Evolutionary conservation across 2,888 invertebrate genomes (phyloP).

Genomic region (Ametastegia equiseti): DNA sequence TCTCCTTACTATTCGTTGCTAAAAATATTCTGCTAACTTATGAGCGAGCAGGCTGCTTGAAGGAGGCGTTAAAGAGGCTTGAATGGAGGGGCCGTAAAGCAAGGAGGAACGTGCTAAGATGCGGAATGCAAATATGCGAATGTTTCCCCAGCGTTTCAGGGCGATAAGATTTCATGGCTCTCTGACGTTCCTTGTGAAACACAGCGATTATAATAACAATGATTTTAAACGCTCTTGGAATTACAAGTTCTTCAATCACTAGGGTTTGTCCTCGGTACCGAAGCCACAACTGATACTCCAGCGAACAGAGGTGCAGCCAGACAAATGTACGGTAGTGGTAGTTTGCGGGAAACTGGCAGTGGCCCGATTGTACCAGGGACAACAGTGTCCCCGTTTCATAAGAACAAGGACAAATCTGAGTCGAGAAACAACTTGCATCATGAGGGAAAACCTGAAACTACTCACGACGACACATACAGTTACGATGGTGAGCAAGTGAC

Average conservation of each 20-base stretch:
- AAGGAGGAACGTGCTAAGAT: not conserved
- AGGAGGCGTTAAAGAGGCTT: not conserved
- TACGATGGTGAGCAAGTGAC: slow-evolving; percentile 52
- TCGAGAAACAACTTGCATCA: slow-evolving; percentile 59
- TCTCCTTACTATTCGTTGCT: not conserved
- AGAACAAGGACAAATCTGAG: slow-evolving; percentile 55
- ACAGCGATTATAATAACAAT: not conserved
- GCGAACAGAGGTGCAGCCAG: slow-evolving; percentile 79
- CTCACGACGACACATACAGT: slow-evolving; percentile 54
- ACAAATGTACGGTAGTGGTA: slow-evolving; percentile 79
- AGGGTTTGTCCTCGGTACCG: slow-evolving; percentile 57
- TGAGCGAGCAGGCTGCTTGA: slow-evolving; percentile 3
- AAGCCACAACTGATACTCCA: slow-evolving; percentile 75
- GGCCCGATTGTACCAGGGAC: slow-evolving; percentile 68
- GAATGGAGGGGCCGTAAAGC: not conserved
- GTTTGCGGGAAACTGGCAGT: slow-evolving; percentile 76
- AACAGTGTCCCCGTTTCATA: slow-evolving; percentile 56
- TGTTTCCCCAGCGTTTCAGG: not conserved
- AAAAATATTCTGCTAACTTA: not conserved
- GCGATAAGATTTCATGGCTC: not conserved
- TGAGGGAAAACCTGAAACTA: slow-evolving; percentile 56
- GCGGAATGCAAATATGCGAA: not conserved
- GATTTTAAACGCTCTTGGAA: not conserved
- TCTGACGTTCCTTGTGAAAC: not conserved
- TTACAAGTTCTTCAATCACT: not conserved